Evolutionary conservation across 92 coral and sea anemone genomes (phyloP).

Genomic region (Epizoanthus rinbou): DNA sequence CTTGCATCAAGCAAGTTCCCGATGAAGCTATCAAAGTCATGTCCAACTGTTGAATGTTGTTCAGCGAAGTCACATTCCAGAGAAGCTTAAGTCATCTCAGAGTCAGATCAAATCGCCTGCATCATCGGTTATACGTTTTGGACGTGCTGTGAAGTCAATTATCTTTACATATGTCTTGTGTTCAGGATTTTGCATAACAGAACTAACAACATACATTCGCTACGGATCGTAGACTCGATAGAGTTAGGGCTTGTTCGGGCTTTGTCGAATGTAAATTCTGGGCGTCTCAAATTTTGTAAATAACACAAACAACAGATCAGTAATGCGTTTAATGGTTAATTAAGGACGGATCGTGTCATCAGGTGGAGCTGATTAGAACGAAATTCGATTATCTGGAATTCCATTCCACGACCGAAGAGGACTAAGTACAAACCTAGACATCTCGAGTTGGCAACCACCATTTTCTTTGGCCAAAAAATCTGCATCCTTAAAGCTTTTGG

Average conservation of each 20-base stretch:
- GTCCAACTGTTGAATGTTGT: background rate
- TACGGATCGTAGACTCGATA: background rate
- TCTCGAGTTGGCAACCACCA: conserved; percentile 36
- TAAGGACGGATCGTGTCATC: conserved; percentile 83
- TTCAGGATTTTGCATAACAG: background rate
- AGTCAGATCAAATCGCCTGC: background rate
- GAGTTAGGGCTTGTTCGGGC: background rate
- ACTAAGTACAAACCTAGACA: conserved; percentile 40
- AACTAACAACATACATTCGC: background rate
- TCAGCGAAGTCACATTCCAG: background rate
- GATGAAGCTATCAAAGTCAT: too few relatives aligned
- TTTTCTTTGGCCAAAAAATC: conserved; percentile 4
- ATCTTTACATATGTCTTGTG: background rate
- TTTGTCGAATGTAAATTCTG: conserved; percentile 44
- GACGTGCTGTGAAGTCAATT: background rate
- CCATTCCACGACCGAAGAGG: conserved; percentile 36
- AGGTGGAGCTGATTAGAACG: conserved; percentile 61
- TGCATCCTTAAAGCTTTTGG: background rate
- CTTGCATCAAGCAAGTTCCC: too few relatives aligned
- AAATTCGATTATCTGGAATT: conserved; percentile 77
- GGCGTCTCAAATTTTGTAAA: conserved; percentile 26
- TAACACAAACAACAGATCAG: conserved; percentile 64
- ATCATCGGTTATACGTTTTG: background rate
- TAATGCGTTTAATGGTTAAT: conserved; percentile 73
- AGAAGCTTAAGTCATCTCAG: conserved; percentile 10